These are phyloP conservation scores for Belonocnema kinseyi DNA, from an alignment of 1,140 invertebrate species.

Conservation along the genomic window DNA sequence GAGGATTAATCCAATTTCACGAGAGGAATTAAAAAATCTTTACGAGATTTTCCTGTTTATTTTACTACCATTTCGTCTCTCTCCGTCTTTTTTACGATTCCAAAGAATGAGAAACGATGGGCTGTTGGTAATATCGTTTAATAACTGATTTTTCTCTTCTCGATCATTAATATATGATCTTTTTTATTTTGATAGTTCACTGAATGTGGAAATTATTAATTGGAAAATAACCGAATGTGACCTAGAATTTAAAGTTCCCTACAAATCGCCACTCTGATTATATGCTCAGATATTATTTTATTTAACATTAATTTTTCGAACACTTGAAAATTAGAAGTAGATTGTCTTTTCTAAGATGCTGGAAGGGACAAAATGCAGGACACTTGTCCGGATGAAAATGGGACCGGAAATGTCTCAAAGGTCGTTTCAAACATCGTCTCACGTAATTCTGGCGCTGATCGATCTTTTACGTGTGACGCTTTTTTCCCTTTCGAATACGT, in stretches of 20 bases:
- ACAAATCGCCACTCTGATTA: no score
- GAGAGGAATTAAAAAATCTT: constrained; percentile 8
- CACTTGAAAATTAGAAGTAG: no score
- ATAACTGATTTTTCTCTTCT: not conserved
- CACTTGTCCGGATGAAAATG: not conserved
- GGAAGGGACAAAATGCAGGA: not conserved
- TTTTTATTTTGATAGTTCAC: no score
- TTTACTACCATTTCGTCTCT: not conserved
- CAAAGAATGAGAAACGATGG: not conserved
- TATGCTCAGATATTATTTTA: no score
- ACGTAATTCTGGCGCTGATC: not conserved
- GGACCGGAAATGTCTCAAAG: not conserved
- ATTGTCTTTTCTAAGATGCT: not conserved
- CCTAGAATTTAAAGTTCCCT: no score
- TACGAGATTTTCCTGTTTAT: not conserved
- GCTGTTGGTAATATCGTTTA: not conserved
- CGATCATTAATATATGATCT: no score
- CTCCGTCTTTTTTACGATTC: not conserved
- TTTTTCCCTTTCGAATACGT: constrained; percentile 1
- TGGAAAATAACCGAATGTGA: no score
- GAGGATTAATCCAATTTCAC: constrained; percentile 1
- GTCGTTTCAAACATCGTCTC: not conserved
- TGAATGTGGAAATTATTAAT: no score
- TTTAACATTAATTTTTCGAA: no score
- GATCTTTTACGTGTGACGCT: constrained; percentile 23